A percentile compares a stretch with the other conserved stretches of the same genome.
Conservation (phyloP, 2,113 vertebrate genomes). For the Pygoscelis adeliae region DNA sequence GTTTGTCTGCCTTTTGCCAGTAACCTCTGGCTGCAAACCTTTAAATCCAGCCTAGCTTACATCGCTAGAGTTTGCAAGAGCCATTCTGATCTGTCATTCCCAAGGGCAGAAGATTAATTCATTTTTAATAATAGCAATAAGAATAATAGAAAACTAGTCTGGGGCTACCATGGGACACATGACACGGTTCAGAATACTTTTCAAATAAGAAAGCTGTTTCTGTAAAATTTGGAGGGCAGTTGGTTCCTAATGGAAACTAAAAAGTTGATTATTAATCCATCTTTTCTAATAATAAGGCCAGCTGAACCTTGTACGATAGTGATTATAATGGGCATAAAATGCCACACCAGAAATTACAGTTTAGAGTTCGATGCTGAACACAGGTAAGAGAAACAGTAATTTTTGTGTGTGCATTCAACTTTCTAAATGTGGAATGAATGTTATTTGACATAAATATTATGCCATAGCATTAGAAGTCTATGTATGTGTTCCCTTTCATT, state of each 20-base stretch:
- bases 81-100: neutral
- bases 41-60: neutral
- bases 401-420: neutral
- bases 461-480: neutral
- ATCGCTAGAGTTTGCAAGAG: neutral
- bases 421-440: neutral
- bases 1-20: neutral
- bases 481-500: neutral
- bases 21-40: neutral
- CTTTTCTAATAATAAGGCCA: neutral
- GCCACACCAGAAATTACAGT: neutral
- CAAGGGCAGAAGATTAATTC: slow-evolving; percentile 18
- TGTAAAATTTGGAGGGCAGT: neutral
- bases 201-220: neutral
- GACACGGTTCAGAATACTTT: neutral
- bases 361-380: neutral
- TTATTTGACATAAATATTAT: neutral
- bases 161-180: neutral
- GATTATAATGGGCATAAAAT: neutral
- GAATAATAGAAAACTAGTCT: neutral
- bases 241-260: neutral
- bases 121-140: slow-evolving; percentile 46
- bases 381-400: neutral
- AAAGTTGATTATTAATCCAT: neutral
- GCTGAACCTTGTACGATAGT: neutral